Evolutionary conservation across 2,797 vertebrate genomes (phyloP).

Genomic region (Ataeniobius toweri): DNA sequence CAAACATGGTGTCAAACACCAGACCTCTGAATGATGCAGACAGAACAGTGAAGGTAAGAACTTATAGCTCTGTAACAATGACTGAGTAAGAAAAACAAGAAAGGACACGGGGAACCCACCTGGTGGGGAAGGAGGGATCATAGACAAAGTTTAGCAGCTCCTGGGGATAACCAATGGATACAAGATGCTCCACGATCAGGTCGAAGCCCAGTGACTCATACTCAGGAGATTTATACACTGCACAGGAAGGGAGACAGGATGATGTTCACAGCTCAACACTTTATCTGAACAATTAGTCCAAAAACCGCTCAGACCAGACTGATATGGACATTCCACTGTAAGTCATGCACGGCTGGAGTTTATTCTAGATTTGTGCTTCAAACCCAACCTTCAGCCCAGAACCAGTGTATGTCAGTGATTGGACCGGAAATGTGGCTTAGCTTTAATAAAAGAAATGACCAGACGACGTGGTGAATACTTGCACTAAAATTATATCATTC

Average conservation of each 20-base stretch:
- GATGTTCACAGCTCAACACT: not conserved
- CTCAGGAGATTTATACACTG: slow-evolving; percentile 99
- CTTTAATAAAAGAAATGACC: too few species aligned
- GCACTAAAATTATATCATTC: too few species aligned
- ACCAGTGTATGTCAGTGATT: too few species aligned
- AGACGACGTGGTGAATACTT: too few species aligned
- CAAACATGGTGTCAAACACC: slow-evolving; percentile 92
- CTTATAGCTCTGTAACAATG: not conserved
- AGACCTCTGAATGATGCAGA: slow-evolving; percentile 83
- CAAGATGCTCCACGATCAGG: slow-evolving; percentile 95
- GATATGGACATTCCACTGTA: too few species aligned
- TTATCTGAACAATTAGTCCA: not conserved
- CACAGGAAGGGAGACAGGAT: slow-evolving; percentile 34
- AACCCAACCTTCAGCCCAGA: too few species aligned
- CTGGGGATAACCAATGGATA: slow-evolving; percentile 97
- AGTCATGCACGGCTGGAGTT: too few species aligned
- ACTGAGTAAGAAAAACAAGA: slow-evolving; percentile 3
- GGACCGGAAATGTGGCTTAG: too few species aligned
- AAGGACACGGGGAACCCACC: slow-evolving; percentile 77
- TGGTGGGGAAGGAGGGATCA: slow-evolving; percentile 97
- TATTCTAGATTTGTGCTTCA: too few species aligned
- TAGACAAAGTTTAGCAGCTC: slow-evolving; percentile 97
- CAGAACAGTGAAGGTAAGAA: slow-evolving; percentile 1
- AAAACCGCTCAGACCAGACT: too few species aligned
- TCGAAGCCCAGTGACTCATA: slow-evolving; percentile 99